A percentile compares a stretch with the other conserved stretches of the same genome.
These are phyloP conservation scores for Sula dactylatra DNA, from an alignment of 2,113 vertebrate genomes.

Conservation along the genomic window DNA sequence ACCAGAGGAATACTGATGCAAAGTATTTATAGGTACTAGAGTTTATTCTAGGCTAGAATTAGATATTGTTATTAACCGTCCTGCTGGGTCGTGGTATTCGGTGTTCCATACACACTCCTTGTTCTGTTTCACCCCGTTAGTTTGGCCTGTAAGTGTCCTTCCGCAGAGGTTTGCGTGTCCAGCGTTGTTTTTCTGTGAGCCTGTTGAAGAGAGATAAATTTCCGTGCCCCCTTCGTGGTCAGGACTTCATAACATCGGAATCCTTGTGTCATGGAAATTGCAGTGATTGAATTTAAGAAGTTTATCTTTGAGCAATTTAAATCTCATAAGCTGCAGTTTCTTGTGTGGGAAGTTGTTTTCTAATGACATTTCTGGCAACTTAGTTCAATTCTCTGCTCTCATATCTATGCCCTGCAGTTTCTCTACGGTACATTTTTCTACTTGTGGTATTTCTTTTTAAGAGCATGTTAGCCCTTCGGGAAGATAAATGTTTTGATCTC, in stretches of 20 bases:
- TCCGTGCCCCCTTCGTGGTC: accelerated
- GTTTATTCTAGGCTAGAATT: not conserved
- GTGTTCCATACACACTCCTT: not conserved
- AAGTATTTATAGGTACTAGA: not conserved
- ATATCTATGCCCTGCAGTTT: not conserved
- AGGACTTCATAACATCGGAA: not conserved
- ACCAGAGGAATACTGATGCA: too few species aligned
- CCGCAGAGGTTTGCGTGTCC: not conserved
- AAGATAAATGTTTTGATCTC: not conserved
- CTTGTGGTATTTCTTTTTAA: not conserved
- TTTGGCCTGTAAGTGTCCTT: not conserved
- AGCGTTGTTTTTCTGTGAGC: not conserved
- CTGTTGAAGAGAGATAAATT: not conserved
- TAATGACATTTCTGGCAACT: not conserved
- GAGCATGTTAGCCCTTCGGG: not conserved
- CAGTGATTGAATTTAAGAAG: not conserved
- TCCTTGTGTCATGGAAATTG: not conserved
- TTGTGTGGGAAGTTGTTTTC: not conserved
- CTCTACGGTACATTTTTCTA: not conserved
- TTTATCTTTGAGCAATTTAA: not conserved
- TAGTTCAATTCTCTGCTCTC: not conserved
- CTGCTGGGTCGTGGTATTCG: accelerated
- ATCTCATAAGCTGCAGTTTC: not conserved
- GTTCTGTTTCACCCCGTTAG: accelerated
- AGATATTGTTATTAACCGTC: not conserved